Evolutionary conservation across 1,140 invertebrate genomes (phyloP).

Genomic region (Eulimnadia texana): DNA sequence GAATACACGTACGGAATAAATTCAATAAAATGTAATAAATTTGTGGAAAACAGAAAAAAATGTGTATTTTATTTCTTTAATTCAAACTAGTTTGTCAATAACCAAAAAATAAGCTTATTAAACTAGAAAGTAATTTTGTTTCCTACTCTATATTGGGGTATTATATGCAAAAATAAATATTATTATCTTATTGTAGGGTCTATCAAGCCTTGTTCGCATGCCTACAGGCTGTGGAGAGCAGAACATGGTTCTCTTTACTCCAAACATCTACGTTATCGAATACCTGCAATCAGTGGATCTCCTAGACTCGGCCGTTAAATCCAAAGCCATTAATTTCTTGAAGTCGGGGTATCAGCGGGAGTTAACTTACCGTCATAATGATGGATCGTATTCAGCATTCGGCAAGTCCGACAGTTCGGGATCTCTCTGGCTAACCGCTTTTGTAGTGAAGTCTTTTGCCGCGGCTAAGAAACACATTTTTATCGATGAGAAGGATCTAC

Average conservation of each 20-base stretch:
- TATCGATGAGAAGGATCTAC: conserved; percentile 41
- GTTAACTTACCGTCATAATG: conserved; percentile 50
- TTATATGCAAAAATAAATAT: conserved; percentile 29
- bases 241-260: conserved; percentile 65
- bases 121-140: neutral
- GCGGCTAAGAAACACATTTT: conserved; percentile 46
- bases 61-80: too few species aligned
- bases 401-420: conserved; percentile 44
- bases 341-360: conserved; percentile 58
- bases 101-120: neutral
- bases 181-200: conserved; percentile 23
- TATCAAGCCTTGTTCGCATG: conserved; percentile 39
- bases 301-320: conserved; percentile 26
- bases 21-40: too few species aligned
- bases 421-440: conserved; percentile 72
- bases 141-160: too few species aligned
- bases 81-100: neutral
- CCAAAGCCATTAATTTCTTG: conserved; percentile 45
- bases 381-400: conserved; percentile 71
- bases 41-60: too few species aligned
- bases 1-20: too few species aligned
- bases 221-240: conserved; percentile 65
- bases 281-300: conserved; percentile 39
- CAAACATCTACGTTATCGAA: conserved; percentile 52
- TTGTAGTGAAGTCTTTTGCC: conserved; percentile 55